A percentile compares a stretch with the other conserved stretches of the same genome.
Conservation (phyloP, 2,113 vertebrate species). For the Siniperca knerii region DNA sequence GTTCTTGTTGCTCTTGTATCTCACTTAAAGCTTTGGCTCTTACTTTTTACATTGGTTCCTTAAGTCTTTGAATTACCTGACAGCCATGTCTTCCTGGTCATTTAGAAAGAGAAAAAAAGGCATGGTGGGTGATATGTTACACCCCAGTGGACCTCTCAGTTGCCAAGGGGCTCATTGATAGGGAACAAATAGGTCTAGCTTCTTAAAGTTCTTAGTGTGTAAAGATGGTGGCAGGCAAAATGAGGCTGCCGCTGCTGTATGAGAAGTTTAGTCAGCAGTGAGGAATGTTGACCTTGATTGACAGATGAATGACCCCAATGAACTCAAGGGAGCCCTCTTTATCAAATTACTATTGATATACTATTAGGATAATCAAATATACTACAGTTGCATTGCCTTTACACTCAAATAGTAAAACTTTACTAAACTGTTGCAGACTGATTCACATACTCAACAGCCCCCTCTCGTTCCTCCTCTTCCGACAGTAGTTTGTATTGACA, state of each 20-base stretch:
- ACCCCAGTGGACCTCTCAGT: constrained; percentile 54
- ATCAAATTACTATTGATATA: constrained; percentile 25
- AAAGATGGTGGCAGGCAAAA: constrained; percentile 21
- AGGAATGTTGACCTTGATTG: constrained; percentile 45
- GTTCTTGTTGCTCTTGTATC: background rate
- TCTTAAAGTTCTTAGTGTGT: constrained; percentile 35
- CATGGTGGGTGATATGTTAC: constrained; percentile 48
- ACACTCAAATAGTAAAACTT: constrained; percentile 11
- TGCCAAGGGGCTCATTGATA: constrained; percentile 52
- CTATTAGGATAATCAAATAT: background rate
- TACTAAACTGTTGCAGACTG: constrained; percentile 11
- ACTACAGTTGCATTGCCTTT: background rate
- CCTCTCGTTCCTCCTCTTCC: constrained; percentile 3
- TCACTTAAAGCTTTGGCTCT: constrained; percentile 21
- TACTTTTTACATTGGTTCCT: constrained; percentile 21
- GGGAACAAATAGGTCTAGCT: constrained; percentile 60
- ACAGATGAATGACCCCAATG: constrained; percentile 21
- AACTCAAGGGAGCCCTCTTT: constrained; percentile 28
- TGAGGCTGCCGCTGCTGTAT: constrained; percentile 9
- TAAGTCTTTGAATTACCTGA: constrained; percentile 54
- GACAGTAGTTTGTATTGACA: constrained; percentile 51
- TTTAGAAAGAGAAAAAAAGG: constrained; percentile 59
- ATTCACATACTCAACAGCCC: background rate
- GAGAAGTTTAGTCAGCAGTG: background rate
- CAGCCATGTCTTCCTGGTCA: constrained; percentile 56